phyloP scores from a whole-genome alignment of 2,797 vertebrate species.

The Takifugu ocellatus region DNA sequence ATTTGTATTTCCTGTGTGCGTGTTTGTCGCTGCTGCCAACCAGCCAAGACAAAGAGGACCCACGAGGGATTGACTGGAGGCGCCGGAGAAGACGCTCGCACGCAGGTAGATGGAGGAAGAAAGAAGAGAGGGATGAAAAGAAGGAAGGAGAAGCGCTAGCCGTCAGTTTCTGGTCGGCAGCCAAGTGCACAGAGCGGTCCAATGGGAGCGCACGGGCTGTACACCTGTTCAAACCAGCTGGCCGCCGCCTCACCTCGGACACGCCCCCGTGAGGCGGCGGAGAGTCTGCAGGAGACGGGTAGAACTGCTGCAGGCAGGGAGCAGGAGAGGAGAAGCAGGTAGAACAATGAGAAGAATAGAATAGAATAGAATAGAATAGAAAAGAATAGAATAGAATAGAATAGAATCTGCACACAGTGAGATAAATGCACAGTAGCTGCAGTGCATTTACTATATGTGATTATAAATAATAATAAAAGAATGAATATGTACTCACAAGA shows the following conservation, averaged over 20 bases:
- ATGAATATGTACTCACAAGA: no score
- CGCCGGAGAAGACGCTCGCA: constrained; percentile 26
- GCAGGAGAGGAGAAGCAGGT: neutral
- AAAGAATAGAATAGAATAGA: no score
- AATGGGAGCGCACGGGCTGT: constrained; percentile 83
- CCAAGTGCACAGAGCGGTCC: constrained; percentile 87
- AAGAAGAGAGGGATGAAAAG: neutral
- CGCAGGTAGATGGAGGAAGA: constrained; percentile 17
- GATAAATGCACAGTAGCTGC: no score
- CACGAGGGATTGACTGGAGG: constrained; percentile 26
- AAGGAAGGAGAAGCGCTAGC: constrained; percentile 66
- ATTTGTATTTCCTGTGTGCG: neutral
- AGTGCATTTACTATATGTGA: no score
- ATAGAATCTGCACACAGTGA: no score
- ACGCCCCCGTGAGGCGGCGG: constrained; percentile 36
- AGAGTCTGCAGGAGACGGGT: neutral
- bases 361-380: no score
- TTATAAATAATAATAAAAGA: no score
- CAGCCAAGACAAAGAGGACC: constrained; percentile 45
- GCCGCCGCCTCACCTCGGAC: constrained; percentile 79
- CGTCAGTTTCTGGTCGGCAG: constrained; percentile 84
- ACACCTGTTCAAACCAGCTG: constrained; percentile 97
- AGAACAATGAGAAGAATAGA: neutral
- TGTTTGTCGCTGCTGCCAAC: constrained; percentile 10
- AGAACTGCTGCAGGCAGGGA: neutral